Percentiles rank a stretch among this genome's conserved stretches.
Conservation (phyloP, 2,888 invertebrate species). For the Catocala sponsa region DNA sequence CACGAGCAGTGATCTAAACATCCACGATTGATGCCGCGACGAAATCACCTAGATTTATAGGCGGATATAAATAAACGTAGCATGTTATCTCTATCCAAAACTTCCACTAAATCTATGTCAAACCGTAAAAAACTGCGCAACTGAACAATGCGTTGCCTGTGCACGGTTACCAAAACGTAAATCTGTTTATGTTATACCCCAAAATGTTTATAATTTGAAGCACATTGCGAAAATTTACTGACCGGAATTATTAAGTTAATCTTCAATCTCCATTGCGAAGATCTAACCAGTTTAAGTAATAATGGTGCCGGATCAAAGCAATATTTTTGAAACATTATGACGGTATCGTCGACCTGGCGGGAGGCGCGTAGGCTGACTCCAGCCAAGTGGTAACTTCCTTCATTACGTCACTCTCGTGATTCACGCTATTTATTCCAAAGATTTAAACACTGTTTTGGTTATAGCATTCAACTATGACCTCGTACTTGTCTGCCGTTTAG, state of each 20-base stretch:
- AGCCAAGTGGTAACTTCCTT: constrained; percentile 82
- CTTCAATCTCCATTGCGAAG: constrained; percentile 57
- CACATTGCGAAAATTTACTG: constrained; percentile 54
- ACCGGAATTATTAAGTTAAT: constrained; percentile 62
- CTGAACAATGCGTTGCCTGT: constrained; percentile 19
- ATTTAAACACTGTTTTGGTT: constrained; percentile 64
- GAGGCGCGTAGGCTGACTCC: constrained; percentile 75
- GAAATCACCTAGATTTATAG: constrained; percentile 37
- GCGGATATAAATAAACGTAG: constrained; percentile 31
- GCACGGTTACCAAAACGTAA: constrained; percentile 9
- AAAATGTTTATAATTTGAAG: constrained; percentile 36
- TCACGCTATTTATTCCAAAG: constrained; percentile 72
- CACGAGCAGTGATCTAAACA: constrained; percentile 61
- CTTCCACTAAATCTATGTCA: constrained; percentile 13
- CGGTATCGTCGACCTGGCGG: constrained; percentile 62
- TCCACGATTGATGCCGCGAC: constrained; percentile 37
- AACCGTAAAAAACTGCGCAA: constrained; percentile 9
- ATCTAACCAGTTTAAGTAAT: constrained; percentile 63
- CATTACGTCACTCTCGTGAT: constrained; percentile 82
- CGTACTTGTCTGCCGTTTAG: constrained; percentile 46
- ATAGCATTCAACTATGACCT: constrained; percentile 68
- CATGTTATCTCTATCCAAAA: constrained; percentile 14
- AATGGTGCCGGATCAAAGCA: constrained; percentile 65
- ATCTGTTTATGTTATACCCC: constrained; percentile 27
- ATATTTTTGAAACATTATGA: constrained; percentile 68